Conservation (phyloP, 2,113 vertebrate species). For the Pungitius pungitius region DNA sequence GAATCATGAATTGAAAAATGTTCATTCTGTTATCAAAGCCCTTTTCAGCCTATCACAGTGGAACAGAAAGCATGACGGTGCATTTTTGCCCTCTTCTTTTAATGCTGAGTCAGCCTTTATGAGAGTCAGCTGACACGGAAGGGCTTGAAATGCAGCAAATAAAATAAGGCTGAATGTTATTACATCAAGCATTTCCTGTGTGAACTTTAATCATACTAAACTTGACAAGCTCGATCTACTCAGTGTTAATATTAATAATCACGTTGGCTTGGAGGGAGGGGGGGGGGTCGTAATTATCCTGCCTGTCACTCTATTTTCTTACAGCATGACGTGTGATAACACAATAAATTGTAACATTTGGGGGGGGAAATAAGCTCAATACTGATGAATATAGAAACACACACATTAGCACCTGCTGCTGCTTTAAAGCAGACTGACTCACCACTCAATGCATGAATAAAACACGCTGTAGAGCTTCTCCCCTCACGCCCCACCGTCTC, state of each 20-base stretch:
- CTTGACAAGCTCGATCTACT: background rate
- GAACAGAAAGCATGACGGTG: constrained; percentile 19
- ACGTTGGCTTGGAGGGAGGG: background rate
- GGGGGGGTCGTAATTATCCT: background rate
- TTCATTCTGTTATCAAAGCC: background rate
- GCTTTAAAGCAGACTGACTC: no score
- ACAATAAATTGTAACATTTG: no score
- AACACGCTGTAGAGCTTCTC: background rate
- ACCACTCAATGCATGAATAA: background rate
- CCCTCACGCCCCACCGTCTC: constrained; percentile 17
- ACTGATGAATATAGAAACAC: no score
- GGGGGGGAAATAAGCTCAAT: no score
- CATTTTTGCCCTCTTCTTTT: background rate
- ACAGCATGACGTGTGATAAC: no score
- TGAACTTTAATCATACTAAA: background rate
- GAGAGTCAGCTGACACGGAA: background rate
- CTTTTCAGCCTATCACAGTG: background rate
- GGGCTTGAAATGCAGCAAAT: background rate
- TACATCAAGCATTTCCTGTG: background rate
- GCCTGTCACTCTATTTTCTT: no score
- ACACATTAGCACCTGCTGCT: background rate
- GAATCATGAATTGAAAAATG: background rate
- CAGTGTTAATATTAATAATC: background rate
- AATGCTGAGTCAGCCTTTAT: constrained; percentile 16
- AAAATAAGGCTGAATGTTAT: background rate